phyloP scores from a whole-genome alignment of 2,797 vertebrate species.

The Anolis apletophallus region DNA sequence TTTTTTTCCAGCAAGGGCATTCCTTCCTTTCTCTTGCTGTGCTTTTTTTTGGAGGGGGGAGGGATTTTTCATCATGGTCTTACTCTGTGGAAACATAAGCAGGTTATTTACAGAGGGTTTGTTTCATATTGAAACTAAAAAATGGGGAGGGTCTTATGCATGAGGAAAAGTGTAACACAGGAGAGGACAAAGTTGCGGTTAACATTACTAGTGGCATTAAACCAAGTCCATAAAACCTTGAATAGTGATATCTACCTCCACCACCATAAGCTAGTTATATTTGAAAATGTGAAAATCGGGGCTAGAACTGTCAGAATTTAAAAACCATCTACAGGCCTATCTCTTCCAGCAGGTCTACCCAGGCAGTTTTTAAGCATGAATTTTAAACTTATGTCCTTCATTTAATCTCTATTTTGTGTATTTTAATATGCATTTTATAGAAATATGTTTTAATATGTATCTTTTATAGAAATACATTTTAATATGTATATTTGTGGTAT shows the following conservation, averaged over 20 bases:
- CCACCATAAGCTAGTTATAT: too few relatives aligned
- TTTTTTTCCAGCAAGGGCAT: constrained; percentile 1
- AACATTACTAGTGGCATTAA: not conserved
- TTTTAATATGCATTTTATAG: too few relatives aligned
- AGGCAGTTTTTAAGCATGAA: too few relatives aligned
- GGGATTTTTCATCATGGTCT: not conserved
- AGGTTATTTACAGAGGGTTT: not conserved
- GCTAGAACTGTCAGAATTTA: too few relatives aligned
- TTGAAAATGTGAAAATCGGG: too few relatives aligned
- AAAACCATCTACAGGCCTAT: too few relatives aligned
- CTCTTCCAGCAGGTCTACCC: too few relatives aligned
- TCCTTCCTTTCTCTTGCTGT: not conserved
- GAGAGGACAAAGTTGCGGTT: not conserved
- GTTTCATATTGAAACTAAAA: not conserved
- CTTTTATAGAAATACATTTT: too few relatives aligned
- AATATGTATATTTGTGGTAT: too few relatives aligned
- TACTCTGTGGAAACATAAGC: not conserved
- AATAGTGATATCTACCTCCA: not conserved
- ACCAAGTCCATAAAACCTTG: not conserved
- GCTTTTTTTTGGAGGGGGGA: constrained; percentile 3
- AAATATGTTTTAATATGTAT: too few relatives aligned
- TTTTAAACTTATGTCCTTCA: too few relatives aligned
- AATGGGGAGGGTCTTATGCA: not conserved
- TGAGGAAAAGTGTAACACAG: not conserved
- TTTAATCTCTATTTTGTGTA: too few relatives aligned